Percentiles rank a stretch among this genome's conserved stretches.
Evolutionary conservation across 1,140 invertebrate species (phyloP).

Genomic region (Vanessa atalanta): DNA sequence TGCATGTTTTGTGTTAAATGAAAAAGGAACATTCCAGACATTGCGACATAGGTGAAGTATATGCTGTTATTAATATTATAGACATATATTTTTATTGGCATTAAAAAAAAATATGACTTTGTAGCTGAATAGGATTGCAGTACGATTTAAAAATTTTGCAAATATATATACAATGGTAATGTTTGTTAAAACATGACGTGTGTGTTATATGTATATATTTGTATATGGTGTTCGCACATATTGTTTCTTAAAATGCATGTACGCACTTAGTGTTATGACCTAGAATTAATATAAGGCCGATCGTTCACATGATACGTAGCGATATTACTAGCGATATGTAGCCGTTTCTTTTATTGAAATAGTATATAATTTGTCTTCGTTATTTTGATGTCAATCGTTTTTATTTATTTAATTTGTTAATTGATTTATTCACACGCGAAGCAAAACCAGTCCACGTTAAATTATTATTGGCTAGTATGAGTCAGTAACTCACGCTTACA

Average conservation of each 20-base stretch:
- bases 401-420: no score
- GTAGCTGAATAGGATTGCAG: neutral
- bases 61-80: no score
- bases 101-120: neutral
- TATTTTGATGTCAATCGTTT: no score
- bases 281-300: slow-evolving; percentile 1
- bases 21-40: no score
- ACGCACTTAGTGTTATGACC: slow-evolving; percentile 23
- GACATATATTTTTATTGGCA: no score
- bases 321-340: neutral
- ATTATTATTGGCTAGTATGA: no score
- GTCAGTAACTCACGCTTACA: no score
- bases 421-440: no score
- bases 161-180: slow-evolving; percentile 9
- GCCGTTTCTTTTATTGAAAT: neutral
- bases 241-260: slow-evolving; percentile 28
- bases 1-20: no score
- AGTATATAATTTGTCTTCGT: neutral
- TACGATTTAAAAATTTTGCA: slow-evolving; percentile 4
- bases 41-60: no score
- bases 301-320: slow-evolving; percentile 9
- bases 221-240: slow-evolving; percentile 17
- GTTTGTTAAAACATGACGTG: slow-evolving; percentile 7
- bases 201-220: slow-evolving; percentile 25
- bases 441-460: no score